Percentiles rank a stretch among this genome's conserved stretches.
Evolutionary conservation across 2,113 vertebrate species (phyloP).

Genomic region (Oryzias melastigma): DNA sequence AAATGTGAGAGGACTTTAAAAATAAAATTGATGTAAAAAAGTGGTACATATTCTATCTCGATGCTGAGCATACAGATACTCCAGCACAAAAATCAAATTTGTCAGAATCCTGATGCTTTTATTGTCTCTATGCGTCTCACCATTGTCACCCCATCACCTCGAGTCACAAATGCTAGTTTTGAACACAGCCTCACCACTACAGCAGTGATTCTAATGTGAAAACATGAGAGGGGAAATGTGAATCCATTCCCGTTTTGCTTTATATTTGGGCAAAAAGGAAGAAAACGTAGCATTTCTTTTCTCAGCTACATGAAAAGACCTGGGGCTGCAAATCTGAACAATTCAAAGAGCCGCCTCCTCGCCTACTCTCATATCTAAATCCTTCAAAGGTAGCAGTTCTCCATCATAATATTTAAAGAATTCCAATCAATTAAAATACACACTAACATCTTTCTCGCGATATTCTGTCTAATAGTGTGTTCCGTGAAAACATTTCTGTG

Average conservation of each 20-base stretch:
- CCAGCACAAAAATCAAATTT: neutral
- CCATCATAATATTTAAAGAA: too few species aligned
- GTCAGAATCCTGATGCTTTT: slow-evolving; percentile 3
- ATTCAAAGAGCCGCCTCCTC: neutral
- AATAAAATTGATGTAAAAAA: too few species aligned
- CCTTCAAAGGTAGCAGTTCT: too few species aligned
- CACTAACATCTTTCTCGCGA: too few species aligned
- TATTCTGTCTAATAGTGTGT: slow-evolving; percentile 18
- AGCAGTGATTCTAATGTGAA: too few species aligned
- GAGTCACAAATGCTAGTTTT: neutral
- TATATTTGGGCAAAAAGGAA: too few species aligned
- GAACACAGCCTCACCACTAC: neutral
- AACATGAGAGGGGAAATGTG: too few species aligned
- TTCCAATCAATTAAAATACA: too few species aligned
- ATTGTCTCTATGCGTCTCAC: neutral
- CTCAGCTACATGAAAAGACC: neutral
- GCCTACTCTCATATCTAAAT: neutral
- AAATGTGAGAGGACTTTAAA: too few species aligned
- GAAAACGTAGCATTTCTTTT: neutral
- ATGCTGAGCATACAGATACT: neutral
- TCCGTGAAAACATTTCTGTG: neutral
- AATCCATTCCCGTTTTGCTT: too few species aligned
- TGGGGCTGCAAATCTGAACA: neutral
- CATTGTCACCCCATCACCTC: neutral
- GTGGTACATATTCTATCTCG: slow-evolving; percentile 3